phyloP scores from a whole-genome alignment of 2,888 invertebrate genomes.

The Pachydiplax longipennis region DNA sequence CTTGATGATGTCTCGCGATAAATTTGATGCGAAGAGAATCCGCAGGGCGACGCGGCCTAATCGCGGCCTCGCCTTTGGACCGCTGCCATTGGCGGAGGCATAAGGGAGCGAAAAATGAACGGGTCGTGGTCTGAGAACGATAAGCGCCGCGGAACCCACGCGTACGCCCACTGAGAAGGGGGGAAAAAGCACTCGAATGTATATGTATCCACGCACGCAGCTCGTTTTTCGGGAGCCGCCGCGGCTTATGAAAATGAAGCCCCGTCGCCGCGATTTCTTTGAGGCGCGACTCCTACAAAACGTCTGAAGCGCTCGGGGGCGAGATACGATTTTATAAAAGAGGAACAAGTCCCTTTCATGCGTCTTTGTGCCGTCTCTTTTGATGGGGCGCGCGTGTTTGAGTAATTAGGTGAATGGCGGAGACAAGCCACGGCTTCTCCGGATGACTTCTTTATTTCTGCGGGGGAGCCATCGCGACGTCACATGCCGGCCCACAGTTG shows the following conservation, averaged over 20 bases:
- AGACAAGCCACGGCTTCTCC: background rate
- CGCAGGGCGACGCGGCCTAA: background rate
- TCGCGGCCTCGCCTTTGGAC: background rate
- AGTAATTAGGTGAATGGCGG: slow-evolving; percentile 28
- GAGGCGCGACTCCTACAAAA: background rate
- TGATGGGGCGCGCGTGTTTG: slow-evolving; percentile 21
- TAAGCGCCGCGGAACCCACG: background rate
- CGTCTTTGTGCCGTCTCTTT: background rate
- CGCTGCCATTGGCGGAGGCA: background rate
- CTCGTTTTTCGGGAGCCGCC: background rate
- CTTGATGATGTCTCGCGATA: background rate
- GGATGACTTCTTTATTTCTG: background rate
- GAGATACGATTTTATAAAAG: background rate
- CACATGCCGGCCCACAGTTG: slow-evolving; percentile 3
- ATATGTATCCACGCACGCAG: background rate
- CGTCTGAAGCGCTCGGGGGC: background rate
- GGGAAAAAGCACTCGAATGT: too few relatives aligned
- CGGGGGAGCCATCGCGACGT: background rate
- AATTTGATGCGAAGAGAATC: background rate
- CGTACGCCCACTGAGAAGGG: too few relatives aligned
- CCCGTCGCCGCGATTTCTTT: background rate
- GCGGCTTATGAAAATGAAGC: background rate
- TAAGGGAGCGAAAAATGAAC: background rate
- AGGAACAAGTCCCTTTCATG: background rate
- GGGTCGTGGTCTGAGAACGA: background rate